A percentile compares a stretch with the other conserved stretches of the same genome.
These are phyloP conservation scores for Lepeophtheirus salmonis DNA, from an alignment of 1,140 invertebrate genomes.

Conservation along the genomic window DNA sequence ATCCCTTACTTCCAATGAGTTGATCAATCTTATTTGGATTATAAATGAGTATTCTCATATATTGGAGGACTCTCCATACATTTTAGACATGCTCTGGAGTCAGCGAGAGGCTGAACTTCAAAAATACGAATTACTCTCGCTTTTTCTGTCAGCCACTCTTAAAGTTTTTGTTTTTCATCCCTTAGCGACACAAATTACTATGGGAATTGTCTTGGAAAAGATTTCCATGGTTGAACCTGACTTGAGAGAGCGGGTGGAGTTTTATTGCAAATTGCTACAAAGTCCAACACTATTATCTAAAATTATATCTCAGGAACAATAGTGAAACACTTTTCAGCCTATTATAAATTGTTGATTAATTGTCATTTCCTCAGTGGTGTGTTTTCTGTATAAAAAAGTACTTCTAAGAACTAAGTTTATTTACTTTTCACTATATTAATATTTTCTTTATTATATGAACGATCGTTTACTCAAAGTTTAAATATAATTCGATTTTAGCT, in stretches of 20 bases:
- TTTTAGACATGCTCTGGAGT: neutral
- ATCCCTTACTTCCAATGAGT: neutral
- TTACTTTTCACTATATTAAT: too few species aligned
- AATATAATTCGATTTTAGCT: too few species aligned
- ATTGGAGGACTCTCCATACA: neutral
- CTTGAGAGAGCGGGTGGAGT: neutral
- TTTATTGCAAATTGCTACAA: neutral
- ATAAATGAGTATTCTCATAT: neutral
- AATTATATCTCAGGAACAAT: too few species aligned
- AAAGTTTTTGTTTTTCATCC: neutral
- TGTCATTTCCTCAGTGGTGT: neutral
- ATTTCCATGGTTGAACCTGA: neutral
- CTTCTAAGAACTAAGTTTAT: too few species aligned
- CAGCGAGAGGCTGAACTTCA: neutral
- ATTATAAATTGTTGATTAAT: too few species aligned
- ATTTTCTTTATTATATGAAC: too few species aligned
- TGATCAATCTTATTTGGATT: neutral
- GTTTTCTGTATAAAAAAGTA: neutral
- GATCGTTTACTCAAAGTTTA: too few species aligned
- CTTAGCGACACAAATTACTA: neutral
- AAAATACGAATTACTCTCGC: neutral
- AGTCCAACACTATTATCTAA: too few species aligned
- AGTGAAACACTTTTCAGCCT: too few species aligned
- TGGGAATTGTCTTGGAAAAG: neutral
- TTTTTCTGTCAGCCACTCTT: neutral